phyloP scores from a whole-genome alignment of 2,888 invertebrate genomes.

The Athalia circularis region DNA sequence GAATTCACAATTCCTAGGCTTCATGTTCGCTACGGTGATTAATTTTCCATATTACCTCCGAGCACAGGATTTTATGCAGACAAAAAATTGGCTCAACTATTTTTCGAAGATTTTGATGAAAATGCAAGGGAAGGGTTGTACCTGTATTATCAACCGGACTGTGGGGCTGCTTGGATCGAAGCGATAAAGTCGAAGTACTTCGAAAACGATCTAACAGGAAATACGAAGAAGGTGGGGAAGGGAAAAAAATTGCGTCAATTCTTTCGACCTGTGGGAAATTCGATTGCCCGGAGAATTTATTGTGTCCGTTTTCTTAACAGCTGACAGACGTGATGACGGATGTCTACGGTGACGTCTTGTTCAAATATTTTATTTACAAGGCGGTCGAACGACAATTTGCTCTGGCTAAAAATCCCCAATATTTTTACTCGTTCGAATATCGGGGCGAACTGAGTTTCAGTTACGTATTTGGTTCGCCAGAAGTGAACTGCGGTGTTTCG shows the following conservation, averaged over 20 bases:
- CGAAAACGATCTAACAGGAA: not conserved
- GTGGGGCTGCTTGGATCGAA: not conserved
- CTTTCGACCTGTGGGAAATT: too few species aligned
- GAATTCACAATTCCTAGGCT: too few species aligned
- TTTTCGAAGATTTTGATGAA: not conserved
- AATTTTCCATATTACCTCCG: not conserved
- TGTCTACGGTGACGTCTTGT: slow-evolving; percentile 50
- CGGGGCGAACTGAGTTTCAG: slow-evolving; percentile 51
- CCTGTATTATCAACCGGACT: not conserved
- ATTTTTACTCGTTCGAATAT: slow-evolving; percentile 54
- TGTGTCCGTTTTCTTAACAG: slow-evolving; percentile 43
- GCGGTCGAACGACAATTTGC: slow-evolving; percentile 48
- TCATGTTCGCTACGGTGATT: not conserved
- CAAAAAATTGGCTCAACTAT: not conserved
- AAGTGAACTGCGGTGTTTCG: slow-evolving; percentile 61
- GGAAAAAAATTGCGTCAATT: not conserved
- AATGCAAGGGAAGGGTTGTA: not conserved
- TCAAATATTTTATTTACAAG: slow-evolving; percentile 49
- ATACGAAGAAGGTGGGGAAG: not conserved
- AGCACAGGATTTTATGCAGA: not conserved
- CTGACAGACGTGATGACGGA: slow-evolving; percentile 48
- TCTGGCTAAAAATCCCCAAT: slow-evolving; percentile 46
- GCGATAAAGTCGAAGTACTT: not conserved
- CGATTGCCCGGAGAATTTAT: too few species aligned
- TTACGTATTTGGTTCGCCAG: not conserved